Evolutionary conservation across 2,797 vertebrate genomes (phyloP), one percentile per base, ranked within the genome.

Genomic region (Alauda arvensis): DNA sequence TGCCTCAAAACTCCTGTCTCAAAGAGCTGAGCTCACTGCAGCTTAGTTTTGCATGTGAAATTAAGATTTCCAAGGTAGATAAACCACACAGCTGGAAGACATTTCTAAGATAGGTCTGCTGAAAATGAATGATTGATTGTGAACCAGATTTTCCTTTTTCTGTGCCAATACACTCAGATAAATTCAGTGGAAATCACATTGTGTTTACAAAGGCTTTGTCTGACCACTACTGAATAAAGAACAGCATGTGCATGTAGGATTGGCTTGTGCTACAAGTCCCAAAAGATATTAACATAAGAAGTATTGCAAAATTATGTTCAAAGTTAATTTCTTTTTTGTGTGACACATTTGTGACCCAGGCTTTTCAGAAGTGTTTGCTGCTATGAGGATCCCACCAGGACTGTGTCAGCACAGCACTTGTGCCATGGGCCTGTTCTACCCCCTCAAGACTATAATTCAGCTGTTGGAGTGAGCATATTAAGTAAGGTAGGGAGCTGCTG

Each of bases 121-220:
- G 76, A 87, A 90, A 88, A 90, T 42, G 28, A 85, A 19, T 79
- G 86, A 60, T 39, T 85, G 69, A 78, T 89, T 88, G 61, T 84
- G 76, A 91, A 86, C 51, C 49, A 65, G 78, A 76, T 82, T 93
- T 84, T 89, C 83, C 51, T 66, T 83, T 74, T 71, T 57, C 51
- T 88, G 72, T 65, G 76, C 78, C 88, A 90, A 66, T 53, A 59
- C 26, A 24, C 81, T 83, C 40, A 61, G 66, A 71, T 70, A 86
- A 86, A 63, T 66, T 84, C 57, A 60, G 49, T 69, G n/a, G 43
- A 84, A 92, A 76, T 76, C 71, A 34, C 45, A 20, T 14, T 45
- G 14, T 67, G 53, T 66, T 85, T 78, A 81, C n/a, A 85, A 68
- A 83, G 34, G 34, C 18, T 81, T 45, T 85, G 63, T 40, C 59